Base-by-base conservation (phyloP, 2,797 vertebrate genomes). In the Neosilurus hyrtlii region DNA sequence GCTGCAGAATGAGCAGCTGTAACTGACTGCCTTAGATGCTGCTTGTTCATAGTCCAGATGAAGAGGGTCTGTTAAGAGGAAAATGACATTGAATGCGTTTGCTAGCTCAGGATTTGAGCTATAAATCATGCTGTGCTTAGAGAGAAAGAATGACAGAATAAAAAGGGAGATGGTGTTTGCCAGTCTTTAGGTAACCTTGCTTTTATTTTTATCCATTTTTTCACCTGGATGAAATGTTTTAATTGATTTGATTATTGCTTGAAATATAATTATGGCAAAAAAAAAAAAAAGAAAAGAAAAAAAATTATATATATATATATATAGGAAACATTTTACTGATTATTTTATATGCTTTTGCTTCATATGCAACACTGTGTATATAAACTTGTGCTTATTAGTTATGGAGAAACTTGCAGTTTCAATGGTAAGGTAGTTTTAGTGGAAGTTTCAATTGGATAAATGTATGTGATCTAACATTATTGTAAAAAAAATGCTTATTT, bases 1-100 rank as follows among this genome's bases (percentile, higher is more conserved):
- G 18, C 79, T 56, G 18, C 79, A 35, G n/a, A 71, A 30, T 66
- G 52, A 51, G 35, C 12, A 20, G 37, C 72, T 84, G 72, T 54
- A 76, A 59, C 30, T 56, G 59, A 82, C 30, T 65, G 22, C 49
- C 30, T 82, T 63, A 43, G 61, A 74, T 54, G 51, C 20, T 63
- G 8, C 20, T 54, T 57, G 37, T 24, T 78, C 56, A 18, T 30
- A n/a, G 61, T 83, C 6, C 62, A 77, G n/a, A 18, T 51, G 54
- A 20, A 82, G 57, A 68, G 14, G n/a, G 66, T 77, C 63, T 77
- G 6, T 10, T 16, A 22, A 75, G 15, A 66, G 49, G 18, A 68
- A 51, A 63, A 73, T 11, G 3, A 24, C 43, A 63, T 12, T 37
- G 12, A 51, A 37, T 11, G 8, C 9, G n/a, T 82, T 82, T 63